phyloP scores from a whole-genome alignment of 2,888 invertebrate genomes.

The Caenorhabditis japonica region DNA sequence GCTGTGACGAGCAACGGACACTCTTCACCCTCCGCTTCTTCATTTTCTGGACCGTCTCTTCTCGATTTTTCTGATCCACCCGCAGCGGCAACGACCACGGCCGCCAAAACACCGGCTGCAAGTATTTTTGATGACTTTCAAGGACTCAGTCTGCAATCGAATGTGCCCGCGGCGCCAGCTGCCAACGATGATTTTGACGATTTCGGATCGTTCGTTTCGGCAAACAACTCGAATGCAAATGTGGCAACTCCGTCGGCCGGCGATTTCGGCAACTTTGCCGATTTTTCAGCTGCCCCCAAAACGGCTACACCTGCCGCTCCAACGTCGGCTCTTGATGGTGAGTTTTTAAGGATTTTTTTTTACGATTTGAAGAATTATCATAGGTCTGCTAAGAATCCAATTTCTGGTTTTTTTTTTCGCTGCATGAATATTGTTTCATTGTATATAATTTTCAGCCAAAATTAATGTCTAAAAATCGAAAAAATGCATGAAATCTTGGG shows the following conservation, averaged over 20 bases:
- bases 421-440: too few relatives aligned
- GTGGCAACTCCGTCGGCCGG: not conserved
- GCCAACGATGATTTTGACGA: slow-evolving; percentile 67
- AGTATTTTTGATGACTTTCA: slow-evolving; percentile 46
- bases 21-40: slow-evolving; percentile 5
- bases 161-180: slow-evolving; percentile 7
- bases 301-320: slow-evolving; percentile 4
- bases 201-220: slow-evolving; percentile 72
- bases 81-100: slow-evolving; percentile 7
- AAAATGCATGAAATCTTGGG: too few relatives aligned
- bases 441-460: too few relatives aligned
- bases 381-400: too few relatives aligned
- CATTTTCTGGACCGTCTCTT: slow-evolving; percentile 25
- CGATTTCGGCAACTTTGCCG: slow-evolving; percentile 40
- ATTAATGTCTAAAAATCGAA: too few relatives aligned
- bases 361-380: too few relatives aligned
- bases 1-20: slow-evolving; percentile 28
- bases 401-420: too few relatives aligned
- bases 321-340: slow-evolving; percentile 21
- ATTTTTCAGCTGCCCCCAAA: slow-evolving; percentile 34
- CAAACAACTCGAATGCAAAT: slow-evolving; percentile 12
- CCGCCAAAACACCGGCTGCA: slow-evolving; percentile 11
- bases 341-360: too few relatives aligned
- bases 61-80: slow-evolving; percentile 56
- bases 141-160: slow-evolving; percentile 27